Evolutionary conservation across 2,888 invertebrate species (phyloP), one percentile per base, ranked within the genome.

Genomic region (Chalcis sispes): DNA sequence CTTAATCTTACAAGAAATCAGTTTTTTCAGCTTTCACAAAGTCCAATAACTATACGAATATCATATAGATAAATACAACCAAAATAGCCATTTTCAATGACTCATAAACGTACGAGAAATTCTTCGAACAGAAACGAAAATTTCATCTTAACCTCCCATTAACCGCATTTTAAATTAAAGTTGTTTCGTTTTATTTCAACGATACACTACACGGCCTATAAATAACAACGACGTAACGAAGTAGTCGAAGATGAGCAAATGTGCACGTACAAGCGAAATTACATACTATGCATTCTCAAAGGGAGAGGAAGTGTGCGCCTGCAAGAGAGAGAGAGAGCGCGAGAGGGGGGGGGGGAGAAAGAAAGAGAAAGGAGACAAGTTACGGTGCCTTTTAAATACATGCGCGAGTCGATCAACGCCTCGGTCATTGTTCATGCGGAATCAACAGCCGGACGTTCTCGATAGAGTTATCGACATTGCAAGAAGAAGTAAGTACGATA

Each of bases 391-490:
- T 48, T 59, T 70, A 59, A 70, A 50, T 50, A 56, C 25, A 25
- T 50, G 23, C n/a, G 15, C 29, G 2, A 70, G 48, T 59, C 61
- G 61, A 70, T 61, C 40, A 15, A 64, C 56, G 54, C 46, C 64
- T 72, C 54, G 54, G 32, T 18, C 20, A 18, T 64, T 56, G 65
- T 48, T 65, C 36, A 10, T n/a, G 2, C 27, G 66, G 25, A 62
- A 74, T 74, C 50, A 58, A 61, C 69, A 27, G 59, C 71, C 71
- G 66, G 59, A 65, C 54, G 64, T 59, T 52, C 59, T 32, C 61
- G 65, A n/a, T n/a, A 20, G 46, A 65, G 58, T 70, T 69, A 75
- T 75, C 69, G 52, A 56, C 40, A 8, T 54, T 42, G 27, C 20
- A 29, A 40, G 23, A 32, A 58, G 25, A 40, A 58, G 18, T 1